phyloP scores from a whole-genome alignment of 2,797 vertebrate species.

The Crax fasciolata region DNA sequence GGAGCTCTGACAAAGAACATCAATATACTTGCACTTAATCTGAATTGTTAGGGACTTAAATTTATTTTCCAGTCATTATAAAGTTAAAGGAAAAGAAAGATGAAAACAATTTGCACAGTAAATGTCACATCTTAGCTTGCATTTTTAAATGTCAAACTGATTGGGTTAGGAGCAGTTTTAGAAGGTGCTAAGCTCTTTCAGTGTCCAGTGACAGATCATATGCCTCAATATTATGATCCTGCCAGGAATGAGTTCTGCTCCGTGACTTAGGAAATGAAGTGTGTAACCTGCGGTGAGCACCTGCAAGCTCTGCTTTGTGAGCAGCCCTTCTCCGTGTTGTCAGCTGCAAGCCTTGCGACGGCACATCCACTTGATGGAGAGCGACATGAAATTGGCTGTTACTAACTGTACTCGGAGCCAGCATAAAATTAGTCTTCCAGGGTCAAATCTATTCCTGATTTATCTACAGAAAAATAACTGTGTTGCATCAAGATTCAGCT shows the following conservation, averaged over 20 bases:
- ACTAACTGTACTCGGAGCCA: neutral
- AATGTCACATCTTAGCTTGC: constrained; percentile 22
- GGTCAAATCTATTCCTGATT: neutral
- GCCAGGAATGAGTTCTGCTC: neutral
- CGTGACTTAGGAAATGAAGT: neutral
- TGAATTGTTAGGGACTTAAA: neutral
- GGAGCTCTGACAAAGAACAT: neutral
- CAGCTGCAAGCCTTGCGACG: neutral
- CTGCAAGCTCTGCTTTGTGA: neutral
- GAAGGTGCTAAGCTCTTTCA: constrained; percentile 19
- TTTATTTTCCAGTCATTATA: constrained; percentile 24
- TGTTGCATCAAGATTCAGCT: neutral
- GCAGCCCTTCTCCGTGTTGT: neutral
- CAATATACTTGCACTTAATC: neutral
- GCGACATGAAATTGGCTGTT: neutral
- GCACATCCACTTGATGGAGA: neutral
- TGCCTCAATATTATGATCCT: neutral
- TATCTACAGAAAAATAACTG: neutral
- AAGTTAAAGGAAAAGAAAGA: neutral
- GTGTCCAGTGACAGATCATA: neutral
- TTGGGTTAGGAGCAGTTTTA: constrained; percentile 1
- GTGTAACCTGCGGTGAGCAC: neutral
- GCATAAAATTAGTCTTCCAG: neutral
- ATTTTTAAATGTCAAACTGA: constrained; percentile 43
- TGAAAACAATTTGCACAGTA: constrained; percentile 6